Conservation (phyloP, 2,797 vertebrate species). For the Amphiprion clarkii region DNA sequence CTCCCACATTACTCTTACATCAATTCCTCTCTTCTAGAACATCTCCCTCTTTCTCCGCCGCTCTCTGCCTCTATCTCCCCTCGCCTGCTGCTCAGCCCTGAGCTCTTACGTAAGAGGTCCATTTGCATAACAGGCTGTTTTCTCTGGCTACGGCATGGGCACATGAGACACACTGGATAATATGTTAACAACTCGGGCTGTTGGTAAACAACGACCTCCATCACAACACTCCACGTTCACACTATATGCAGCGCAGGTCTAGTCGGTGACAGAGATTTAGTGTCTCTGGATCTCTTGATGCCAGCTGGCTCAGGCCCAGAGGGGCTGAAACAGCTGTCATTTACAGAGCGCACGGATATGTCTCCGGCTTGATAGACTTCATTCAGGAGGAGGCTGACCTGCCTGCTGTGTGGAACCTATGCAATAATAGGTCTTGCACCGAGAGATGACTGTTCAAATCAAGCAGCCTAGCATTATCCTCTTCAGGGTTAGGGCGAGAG, state of each 20-base stretch:
- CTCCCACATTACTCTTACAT: slow-evolving; percentile 74
- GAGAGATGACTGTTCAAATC: slow-evolving; percentile 78
- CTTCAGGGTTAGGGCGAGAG: slow-evolving; percentile 69
- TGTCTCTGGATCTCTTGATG: slow-evolving; percentile 54
- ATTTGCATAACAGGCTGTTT: slow-evolving; percentile 85
- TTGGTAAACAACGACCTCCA: slow-evolving; percentile 77
- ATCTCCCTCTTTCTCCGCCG: slow-evolving; percentile 57
- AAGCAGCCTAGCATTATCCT: slow-evolving; percentile 81
- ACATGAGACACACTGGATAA: slow-evolving; percentile 73
- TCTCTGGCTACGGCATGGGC: slow-evolving; percentile 67
- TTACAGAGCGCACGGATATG: slow-evolving; percentile 52
- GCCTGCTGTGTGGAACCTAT: slow-evolving; percentile 77
- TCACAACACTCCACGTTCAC: slow-evolving; percentile 60
- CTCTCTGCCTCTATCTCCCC: slow-evolving; percentile 58
- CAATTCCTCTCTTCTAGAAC: slow-evolving; percentile 66
- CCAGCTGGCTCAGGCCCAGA: slow-evolving; percentile 73
- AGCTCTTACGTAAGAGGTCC: slow-evolving; percentile 77
- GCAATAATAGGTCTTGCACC: slow-evolving; percentile 78
- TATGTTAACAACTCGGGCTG: slow-evolving; percentile 76
- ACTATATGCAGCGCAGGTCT: slow-evolving; percentile 50
- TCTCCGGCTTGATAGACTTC: slow-evolving; percentile 63
- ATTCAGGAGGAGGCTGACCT: slow-evolving; percentile 74
- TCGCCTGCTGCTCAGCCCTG: slow-evolving; percentile 67
- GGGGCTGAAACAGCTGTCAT: slow-evolving; percentile 77
- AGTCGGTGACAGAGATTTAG: slow-evolving; percentile 43